Conservation (phyloP, 2,797 vertebrate species). For the Tachyglossus aculeatus region DNA sequence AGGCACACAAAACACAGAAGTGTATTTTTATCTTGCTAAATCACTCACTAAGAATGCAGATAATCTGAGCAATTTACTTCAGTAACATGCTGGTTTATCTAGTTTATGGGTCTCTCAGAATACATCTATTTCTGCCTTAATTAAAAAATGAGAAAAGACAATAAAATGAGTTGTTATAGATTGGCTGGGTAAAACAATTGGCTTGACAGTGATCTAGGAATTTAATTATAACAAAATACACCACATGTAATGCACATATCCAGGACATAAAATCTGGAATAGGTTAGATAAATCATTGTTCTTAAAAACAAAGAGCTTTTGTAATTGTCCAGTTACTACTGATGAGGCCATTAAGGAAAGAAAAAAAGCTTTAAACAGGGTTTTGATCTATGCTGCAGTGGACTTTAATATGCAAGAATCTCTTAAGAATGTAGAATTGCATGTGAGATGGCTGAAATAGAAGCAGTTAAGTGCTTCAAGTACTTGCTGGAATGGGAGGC, state of each 20-base stretch:
- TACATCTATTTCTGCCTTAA: slow-evolving; percentile 33
- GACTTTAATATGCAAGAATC: neutral
- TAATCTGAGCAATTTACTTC: neutral
- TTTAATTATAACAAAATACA: slow-evolving; percentile 46
- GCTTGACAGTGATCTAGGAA: slow-evolving; percentile 42
- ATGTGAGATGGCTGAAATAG: neutral
- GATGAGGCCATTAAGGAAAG: slow-evolving; percentile 14
- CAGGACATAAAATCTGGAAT: neutral
- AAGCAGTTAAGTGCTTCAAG: neutral
- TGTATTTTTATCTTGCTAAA: neutral
- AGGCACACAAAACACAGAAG: fast-evolving
- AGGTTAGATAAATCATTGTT: slow-evolving; percentile 28
- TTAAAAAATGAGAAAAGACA: slow-evolving; percentile 54
- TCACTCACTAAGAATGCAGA: neutral
- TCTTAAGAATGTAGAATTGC: neutral
- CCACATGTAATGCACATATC: neutral
- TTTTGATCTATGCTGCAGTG: neutral
- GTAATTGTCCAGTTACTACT: slow-evolving; percentile 17
- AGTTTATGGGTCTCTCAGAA: slow-evolving; percentile 20
- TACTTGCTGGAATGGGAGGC: neutral
- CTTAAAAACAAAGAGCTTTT: slow-evolving; percentile 16
- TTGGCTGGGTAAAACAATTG: slow-evolving; percentile 33
- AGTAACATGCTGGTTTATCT: neutral
- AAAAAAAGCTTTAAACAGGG: neutral
- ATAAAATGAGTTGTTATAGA: slow-evolving; percentile 45